These are phyloP conservation scores for Mustelus asterias DNA, from an alignment of 2,113 vertebrate genomes.

Conservation along the genomic window DNA sequence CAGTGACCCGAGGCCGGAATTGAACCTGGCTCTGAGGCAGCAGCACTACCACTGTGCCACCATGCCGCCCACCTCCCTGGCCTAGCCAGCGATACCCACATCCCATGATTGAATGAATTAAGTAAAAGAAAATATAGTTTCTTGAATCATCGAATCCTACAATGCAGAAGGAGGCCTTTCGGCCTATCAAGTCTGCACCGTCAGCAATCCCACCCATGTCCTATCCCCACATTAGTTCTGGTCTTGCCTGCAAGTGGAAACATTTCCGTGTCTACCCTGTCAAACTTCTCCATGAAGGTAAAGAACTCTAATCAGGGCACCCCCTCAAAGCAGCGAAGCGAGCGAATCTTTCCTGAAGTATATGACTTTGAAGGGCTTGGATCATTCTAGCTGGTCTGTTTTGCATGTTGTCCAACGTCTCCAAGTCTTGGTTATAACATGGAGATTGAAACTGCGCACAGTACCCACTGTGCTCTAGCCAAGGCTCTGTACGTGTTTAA, in stretches of 20 bases:
- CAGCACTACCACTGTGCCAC: too few species aligned
- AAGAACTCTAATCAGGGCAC: not conserved
- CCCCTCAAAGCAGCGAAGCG: not conserved
- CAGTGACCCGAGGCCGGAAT: too few species aligned
- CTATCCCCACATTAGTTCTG: not conserved
- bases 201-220: too few species aligned
- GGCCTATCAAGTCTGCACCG: too few species aligned
- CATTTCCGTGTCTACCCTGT: not conserved
- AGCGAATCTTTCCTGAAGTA: not conserved
- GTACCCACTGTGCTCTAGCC: not conserved
- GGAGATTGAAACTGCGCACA: not conserved
- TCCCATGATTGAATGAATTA: too few species aligned
- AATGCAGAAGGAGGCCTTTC: too few species aligned
- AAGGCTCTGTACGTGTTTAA: not conserved
- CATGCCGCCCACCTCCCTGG: too few species aligned
- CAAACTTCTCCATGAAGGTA: not conserved
- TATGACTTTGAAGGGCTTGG: not conserved
- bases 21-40: too few species aligned
- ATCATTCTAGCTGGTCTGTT: not conserved
- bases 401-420: not conserved
- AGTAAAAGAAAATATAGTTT: too few species aligned
- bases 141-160: too few species aligned
- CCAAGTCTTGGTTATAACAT: not conserved
- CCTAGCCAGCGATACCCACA: too few species aligned
- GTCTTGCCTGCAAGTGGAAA: not conserved